Evolutionary conservation across 2,888 invertebrate species (phyloP).

Genomic region (Caenorhabditis virilis): DNA sequence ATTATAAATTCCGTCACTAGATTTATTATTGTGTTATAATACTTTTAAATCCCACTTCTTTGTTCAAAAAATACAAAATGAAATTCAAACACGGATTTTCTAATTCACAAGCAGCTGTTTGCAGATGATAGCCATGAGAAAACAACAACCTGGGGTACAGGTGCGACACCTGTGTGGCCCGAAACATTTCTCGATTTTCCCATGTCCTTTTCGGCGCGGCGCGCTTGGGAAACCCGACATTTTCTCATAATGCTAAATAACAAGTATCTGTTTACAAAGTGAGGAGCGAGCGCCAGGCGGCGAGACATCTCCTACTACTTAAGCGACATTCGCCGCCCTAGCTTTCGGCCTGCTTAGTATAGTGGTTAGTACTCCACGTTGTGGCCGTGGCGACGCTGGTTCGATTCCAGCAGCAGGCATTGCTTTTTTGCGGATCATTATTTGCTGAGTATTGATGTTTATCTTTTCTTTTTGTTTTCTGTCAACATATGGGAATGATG

Average conservation of each 20-base stretch:
- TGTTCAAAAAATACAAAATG: too few relatives aligned
- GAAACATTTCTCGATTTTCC: neutral
- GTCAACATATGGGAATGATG: neutral
- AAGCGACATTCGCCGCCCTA: too few relatives aligned
- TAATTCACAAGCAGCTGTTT: slow-evolving; percentile 19
- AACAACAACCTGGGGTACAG: slow-evolving; percentile 13
- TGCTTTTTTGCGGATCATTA: neutral
- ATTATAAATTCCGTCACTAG: too few relatives aligned
- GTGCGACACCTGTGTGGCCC: slow-evolving; percentile 22
- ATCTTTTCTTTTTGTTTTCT: too few relatives aligned
- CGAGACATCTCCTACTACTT: too few relatives aligned
- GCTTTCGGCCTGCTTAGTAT: slow-evolving; percentile 41
- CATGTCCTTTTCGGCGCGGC: neutral
- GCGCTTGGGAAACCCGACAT: neutral
- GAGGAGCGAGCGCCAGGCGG: too few relatives aligned
- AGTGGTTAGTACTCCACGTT: slow-evolving; percentile 66
- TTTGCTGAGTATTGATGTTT: too few relatives aligned
- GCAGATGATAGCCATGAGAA: slow-evolving; percentile 24
- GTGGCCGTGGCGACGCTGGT: slow-evolving; percentile 64
- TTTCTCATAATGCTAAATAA: too few relatives aligned
- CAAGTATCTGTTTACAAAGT: too few relatives aligned
- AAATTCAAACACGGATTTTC: neutral
- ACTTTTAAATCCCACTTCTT: too few relatives aligned
- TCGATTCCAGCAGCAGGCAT: slow-evolving; percentile 64
- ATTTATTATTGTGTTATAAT: too few relatives aligned